Evolutionary conservation across 2,888 invertebrate species (phyloP), one percentile per base, ranked within the genome.

Genomic region (Drosophila percnosoma): DNA sequence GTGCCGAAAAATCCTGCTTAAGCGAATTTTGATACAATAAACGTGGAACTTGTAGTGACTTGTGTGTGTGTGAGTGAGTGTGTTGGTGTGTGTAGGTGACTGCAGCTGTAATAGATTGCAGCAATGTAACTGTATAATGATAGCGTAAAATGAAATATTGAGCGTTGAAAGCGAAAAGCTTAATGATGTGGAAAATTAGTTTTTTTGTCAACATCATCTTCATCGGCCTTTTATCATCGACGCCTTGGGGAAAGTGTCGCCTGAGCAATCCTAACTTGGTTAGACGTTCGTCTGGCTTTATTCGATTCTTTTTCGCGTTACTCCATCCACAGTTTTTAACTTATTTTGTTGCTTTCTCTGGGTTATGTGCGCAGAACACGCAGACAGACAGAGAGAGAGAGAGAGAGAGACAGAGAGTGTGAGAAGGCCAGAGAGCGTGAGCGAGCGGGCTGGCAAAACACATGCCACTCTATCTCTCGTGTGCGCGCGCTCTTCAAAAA

Each of bases 151-250:
- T 52, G 38, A 45, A 58, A n/a, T 57, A 66, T 74, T 67, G 67
- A 60, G 64, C 62, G 68, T 53, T 75, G 70, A 85, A 82, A 86
- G 82, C 64, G 80, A 82, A 83, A 82, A 80, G 75, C 72, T 82
- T 78, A 89, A 90, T 90, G 87, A 75, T 75, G 77, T 80, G 84
- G 84, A 90, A 90, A 90, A 89, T 89, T 86, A 78, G 82, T 84
- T 90, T 82, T 27, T 68, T 48, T 70, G 66, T 40, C 40, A 38
- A 21, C 21, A 52, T 15, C 34, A 51, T 61, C 54, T 36, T 59
- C 42, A 52, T n/a, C 42, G 21, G 27, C 24, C 11, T 45, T 57
- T 58, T 40, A 34, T 62, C 42, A 63, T 45, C 11, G 33, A 62
- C 31, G 69, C 42, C 65, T 68, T 45, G 49, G 34, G 67, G 33